These are phyloP conservation scores for Xiphophorus couchianus DNA, from an alignment of 2,113 vertebrate genomes.

Conservation along the genomic window DNA sequence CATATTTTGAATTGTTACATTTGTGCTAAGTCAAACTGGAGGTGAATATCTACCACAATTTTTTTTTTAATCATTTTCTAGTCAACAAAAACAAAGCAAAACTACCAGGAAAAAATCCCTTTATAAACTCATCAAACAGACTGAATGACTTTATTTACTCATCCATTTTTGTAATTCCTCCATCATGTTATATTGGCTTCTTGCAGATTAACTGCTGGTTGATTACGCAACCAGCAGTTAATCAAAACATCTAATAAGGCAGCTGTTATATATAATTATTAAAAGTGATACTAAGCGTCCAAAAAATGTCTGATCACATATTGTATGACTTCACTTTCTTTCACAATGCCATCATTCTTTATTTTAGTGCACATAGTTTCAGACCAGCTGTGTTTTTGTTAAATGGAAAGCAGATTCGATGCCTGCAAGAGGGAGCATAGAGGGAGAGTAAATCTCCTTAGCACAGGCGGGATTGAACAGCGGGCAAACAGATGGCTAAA, in stretches of 20 bases:
- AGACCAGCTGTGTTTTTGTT: constrained; percentile 48
- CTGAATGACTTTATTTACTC: neutral
- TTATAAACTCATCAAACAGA: neutral
- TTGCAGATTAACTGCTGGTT: constrained; percentile 3
- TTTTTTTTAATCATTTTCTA: neutral
- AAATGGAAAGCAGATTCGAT: constrained; percentile 57
- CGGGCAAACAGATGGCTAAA: constrained; percentile 53
- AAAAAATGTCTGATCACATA: no score
- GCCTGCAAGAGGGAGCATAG: constrained; percentile 6
- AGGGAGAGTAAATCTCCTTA: constrained; percentile 59
- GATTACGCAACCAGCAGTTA: constrained; percentile 14
- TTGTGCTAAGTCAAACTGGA: no score
- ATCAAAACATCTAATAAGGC: neutral
- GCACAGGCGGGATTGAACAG: constrained; percentile 24
- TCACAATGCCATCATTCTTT: neutral
- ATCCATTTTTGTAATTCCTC: neutral
- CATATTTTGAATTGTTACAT: no score
- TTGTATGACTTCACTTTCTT: neutral
- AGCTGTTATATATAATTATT: neutral
- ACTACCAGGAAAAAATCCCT: neutral
- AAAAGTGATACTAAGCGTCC: neutral
- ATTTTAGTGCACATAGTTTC: neutral
- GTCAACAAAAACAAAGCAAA: neutral
- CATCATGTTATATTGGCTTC: neutral
- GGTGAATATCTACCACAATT: neutral